These are phyloP conservation scores for Adrianichthys oophorus DNA, from an alignment of 2,797 vertebrate species.

Conservation along the genomic window DNA sequence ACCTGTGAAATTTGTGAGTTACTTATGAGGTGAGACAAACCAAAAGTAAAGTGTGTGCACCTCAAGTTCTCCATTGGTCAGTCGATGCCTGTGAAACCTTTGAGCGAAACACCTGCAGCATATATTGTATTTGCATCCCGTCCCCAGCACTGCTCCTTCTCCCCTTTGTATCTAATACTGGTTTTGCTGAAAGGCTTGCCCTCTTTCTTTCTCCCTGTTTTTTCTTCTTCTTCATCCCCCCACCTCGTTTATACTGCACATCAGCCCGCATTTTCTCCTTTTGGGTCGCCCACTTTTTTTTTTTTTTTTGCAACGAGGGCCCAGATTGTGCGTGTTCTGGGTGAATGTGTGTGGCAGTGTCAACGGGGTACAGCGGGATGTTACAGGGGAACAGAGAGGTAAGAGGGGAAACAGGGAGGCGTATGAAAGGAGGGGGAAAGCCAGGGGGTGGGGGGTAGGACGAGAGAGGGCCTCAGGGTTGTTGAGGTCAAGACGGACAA, in stretches of 20 bases:
- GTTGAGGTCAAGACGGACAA: conserved; percentile 68
- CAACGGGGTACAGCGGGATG: conserved; percentile 20
- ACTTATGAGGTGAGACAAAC: background rate
- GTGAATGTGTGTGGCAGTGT: conserved; percentile 9
- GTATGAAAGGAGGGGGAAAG: conserved; percentile 13
- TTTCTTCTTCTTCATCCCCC: conserved; percentile 39
- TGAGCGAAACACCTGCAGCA: conserved; percentile 47
- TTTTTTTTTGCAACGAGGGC: conserved; percentile 14
- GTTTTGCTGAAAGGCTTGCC: conserved; percentile 48
- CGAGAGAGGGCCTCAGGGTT: conserved; percentile 53
- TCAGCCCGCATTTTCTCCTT: conserved; percentile 60
- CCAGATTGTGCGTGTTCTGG: conserved; percentile 18
- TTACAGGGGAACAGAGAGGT: conserved; percentile 37
- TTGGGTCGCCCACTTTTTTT: conserved; percentile 23
- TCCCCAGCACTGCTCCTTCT: background rate
- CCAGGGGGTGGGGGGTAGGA: conserved; percentile 31
- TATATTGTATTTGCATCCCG: conserved; percentile 24
- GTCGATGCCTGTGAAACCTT: conserved; percentile 24
- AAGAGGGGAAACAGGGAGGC: conserved; percentile 21
- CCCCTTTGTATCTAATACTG: conserved; percentile 39
- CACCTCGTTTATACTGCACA: conserved; percentile 61
- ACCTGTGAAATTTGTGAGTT: background rate
- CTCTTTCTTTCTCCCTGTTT: conserved; percentile 45
- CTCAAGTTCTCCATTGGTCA: background rate
- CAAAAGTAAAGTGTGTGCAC: background rate